Evolutionary conservation across 2,113 vertebrate genomes (phyloP).

Genomic region (Bos javanicus): DNA sequence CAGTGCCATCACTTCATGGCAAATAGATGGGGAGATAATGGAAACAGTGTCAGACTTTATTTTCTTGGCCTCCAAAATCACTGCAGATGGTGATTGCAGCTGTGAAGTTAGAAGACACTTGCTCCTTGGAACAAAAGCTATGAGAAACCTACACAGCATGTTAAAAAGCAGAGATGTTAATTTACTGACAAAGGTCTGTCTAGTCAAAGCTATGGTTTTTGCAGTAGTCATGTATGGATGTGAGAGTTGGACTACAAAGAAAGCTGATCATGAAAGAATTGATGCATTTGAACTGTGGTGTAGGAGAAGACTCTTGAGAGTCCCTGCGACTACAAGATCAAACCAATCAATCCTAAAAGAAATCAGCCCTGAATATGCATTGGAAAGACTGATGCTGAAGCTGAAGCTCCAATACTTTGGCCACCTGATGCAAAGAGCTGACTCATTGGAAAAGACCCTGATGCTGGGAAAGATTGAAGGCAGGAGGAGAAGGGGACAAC

Average conservation of each 20-base stretch:
- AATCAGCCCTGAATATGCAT: neutral
- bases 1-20: neutral
- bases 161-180: neutral
- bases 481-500: neutral
- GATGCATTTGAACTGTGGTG: neutral
- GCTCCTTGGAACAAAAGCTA: neutral
- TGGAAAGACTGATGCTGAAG: neutral
- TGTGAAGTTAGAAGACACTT: fast-evolving
- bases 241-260: neutral
- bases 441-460: neutral
- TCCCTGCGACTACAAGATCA: neutral
- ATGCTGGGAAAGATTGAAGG: neutral
- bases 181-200: neutral
- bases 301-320: neutral
- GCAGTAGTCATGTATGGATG: neutral
- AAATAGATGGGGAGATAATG: neutral
- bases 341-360: neutral
- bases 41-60: neutral
- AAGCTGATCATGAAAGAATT: neutral
- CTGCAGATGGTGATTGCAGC: neutral
- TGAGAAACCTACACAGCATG: neutral
- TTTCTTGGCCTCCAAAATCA: neutral
- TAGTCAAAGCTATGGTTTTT: neutral
- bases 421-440: neutral
- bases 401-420: neutral